Conservation (phyloP, 2,113 vertebrate genomes). For the Rhinogobius similis region DNA sequence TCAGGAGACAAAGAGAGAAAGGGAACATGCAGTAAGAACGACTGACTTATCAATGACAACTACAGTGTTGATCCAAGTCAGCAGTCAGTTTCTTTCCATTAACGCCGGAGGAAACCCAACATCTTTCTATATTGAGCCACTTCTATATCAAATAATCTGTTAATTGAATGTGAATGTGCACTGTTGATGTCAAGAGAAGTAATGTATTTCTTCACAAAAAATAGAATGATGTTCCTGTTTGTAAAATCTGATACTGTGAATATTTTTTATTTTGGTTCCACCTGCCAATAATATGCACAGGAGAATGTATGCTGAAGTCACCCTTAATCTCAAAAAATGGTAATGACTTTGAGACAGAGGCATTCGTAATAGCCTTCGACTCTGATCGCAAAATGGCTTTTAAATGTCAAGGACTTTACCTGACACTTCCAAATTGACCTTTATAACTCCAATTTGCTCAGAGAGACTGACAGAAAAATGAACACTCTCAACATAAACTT, state of each 20-base stretch:
- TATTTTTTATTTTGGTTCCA: constrained; percentile 42
- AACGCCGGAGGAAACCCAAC: constrained; percentile 30
- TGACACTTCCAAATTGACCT: constrained; percentile 73
- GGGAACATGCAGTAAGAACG: constrained; percentile 39
- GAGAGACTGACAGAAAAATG: constrained; percentile 60
- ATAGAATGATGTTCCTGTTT: constrained; percentile 6
- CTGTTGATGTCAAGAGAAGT: constrained; percentile 25
- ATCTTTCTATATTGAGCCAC: constrained; percentile 47
- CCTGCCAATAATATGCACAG: constrained; percentile 55
- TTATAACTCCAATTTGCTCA: constrained; percentile 62
- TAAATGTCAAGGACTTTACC: constrained; percentile 80
- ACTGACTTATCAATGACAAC: constrained; percentile 58
- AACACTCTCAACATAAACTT: constrained; percentile 48
- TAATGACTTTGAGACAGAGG: constrained; percentile 59
- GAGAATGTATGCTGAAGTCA: constrained; percentile 48
- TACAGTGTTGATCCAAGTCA: constrained; percentile 59
- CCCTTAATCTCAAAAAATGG: constrained; percentile 71
- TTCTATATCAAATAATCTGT: constrained; percentile 29
- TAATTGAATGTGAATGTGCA: constrained; percentile 26
- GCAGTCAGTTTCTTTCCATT: constrained; percentile 48
- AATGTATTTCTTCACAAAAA: constrained; percentile 16
- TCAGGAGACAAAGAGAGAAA: constrained; percentile 59
- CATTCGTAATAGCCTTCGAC: constrained; percentile 64
- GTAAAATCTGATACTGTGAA: constrained; percentile 32
- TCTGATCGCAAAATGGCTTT: constrained; percentile 68